These are phyloP conservation scores for Drosophila diplacantha DNA, from an alignment of 2,888 invertebrate species.

Conservation along the genomic window DNA sequence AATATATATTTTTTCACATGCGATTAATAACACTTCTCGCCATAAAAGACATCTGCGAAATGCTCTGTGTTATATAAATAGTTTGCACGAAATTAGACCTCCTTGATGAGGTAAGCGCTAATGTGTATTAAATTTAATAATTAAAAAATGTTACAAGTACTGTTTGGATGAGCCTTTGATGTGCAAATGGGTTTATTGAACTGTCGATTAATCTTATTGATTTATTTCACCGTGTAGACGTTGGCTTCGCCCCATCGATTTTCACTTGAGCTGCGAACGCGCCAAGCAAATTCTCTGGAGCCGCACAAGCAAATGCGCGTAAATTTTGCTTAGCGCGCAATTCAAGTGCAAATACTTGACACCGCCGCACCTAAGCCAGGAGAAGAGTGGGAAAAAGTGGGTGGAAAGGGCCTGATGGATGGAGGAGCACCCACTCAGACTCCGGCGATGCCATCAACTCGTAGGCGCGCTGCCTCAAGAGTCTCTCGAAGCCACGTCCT, in stretches of 20 bases:
- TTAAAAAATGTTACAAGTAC: background rate
- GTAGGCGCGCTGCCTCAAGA: slow-evolving; percentile 40
- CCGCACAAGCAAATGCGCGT: slow-evolving; percentile 72
- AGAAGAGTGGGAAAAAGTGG: background rate
- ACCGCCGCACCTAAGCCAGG: slow-evolving; percentile 58
- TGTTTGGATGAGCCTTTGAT: background rate
- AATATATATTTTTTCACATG: background rate
- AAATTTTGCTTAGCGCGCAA: slow-evolving; percentile 72
- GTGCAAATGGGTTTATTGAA: slow-evolving; percentile 1
- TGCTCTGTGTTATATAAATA: background rate
- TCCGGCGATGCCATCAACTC: slow-evolving; percentile 30
- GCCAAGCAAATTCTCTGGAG: slow-evolving; percentile 55
- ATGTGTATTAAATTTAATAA: background rate
- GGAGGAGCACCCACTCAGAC: slow-evolving; percentile 25
- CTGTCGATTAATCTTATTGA: slow-evolving; percentile 11
- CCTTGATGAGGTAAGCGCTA: background rate
- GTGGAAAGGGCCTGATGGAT: slow-evolving; percentile 15
- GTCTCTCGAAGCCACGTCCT: slow-evolving; percentile 30
- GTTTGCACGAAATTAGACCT: background rate
- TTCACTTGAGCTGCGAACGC: slow-evolving; percentile 61
- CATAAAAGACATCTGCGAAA: background rate
- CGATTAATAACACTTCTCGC: background rate
- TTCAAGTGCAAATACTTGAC: slow-evolving; percentile 70
- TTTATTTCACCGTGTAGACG: slow-evolving; percentile 26
- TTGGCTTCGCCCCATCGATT: slow-evolving; percentile 56